Evolutionary conservation across 2,888 invertebrate species (phyloP).

Genomic region (Ophonus ardosiacus): DNA sequence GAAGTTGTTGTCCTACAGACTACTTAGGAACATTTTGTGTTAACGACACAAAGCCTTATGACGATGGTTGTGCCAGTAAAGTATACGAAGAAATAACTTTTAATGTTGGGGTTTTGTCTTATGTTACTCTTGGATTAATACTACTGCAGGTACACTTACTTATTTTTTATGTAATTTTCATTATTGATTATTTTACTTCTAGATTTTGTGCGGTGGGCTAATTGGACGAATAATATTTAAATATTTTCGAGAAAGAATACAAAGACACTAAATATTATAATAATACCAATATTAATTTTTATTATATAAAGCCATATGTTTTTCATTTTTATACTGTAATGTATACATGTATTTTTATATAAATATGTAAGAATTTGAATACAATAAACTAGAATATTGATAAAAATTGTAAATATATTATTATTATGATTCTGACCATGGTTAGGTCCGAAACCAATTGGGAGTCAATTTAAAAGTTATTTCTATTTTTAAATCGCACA

Average conservation of each 20-base stretch:
- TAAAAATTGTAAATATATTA: too few relatives aligned
- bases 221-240: not conserved
- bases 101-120: conserved; percentile 1
- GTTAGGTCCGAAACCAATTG: too few relatives aligned
- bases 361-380: too few relatives aligned
- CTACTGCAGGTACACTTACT: conserved; percentile 6
- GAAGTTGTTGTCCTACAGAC: conserved; percentile 2
- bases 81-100: conserved; percentile 10
- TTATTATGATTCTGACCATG: too few relatives aligned
- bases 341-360: too few relatives aligned
- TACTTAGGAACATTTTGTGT: not conserved
- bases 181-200: not conserved
- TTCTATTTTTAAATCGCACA: too few relatives aligned
- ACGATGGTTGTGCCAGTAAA: not conserved
- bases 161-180: not conserved
- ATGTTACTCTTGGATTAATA: not conserved
- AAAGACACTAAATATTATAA: not conserved
- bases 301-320: too few relatives aligned
- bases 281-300: too few relatives aligned
- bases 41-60: not conserved
- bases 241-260: not conserved
- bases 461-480: too few relatives aligned
- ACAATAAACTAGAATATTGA: too few relatives aligned
- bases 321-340: too few relatives aligned
- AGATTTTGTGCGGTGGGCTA: not conserved